Base-by-base conservation (phyloP, 2,113 vertebrate species). In the Trochalopteron elliotii region DNA sequence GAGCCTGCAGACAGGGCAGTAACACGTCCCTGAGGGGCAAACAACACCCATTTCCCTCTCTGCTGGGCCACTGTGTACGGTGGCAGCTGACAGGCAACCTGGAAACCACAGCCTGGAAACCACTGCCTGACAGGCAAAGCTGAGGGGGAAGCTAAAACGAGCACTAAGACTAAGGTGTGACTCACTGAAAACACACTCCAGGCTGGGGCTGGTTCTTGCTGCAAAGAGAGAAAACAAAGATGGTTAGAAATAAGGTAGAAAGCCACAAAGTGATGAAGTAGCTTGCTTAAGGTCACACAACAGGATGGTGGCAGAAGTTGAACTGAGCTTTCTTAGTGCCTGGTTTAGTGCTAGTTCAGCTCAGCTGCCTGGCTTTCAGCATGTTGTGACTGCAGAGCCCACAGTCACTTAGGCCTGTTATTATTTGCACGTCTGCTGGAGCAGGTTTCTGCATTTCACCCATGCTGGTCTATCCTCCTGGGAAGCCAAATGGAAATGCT, bases 361-460 rank as follows among this genome's bases (percentile, higher is more conserved):
- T 87, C 83, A 69, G 69, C 53, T 94, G 37, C 87, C 57, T 87
- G 65, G 28, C 81, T 88, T 70, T 56, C 52, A 70, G 71, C 64
- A 56, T 68, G 75, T 52, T 94, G 87, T 86, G 95, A 77, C 82
- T 88, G 85, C 92, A 81, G 75, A 95, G 79, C 90, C 59, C 90
- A 49, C 68, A 94, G 85, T 52, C 92, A 64, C 69, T 94, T 85
- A 68, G 7, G 1, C 60, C 68, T 95, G 74, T 96, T 90, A 81
- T 74, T 96, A 94, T 95, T 95, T 93, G 80, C 69, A 50, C 2
- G 75, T 74, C 60, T 90, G 83, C 47, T 63, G 88, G 74, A 94
- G 90, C 91, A 94, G 94, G 87, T 90, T 97, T 94, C 94, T 97
- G 94, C 75, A 90, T 96, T 91, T 97, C 83, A 69, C 90, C 86